phyloP scores from a whole-genome alignment of 2,888 invertebrate species.

The Chymomyza caudatula region DNA sequence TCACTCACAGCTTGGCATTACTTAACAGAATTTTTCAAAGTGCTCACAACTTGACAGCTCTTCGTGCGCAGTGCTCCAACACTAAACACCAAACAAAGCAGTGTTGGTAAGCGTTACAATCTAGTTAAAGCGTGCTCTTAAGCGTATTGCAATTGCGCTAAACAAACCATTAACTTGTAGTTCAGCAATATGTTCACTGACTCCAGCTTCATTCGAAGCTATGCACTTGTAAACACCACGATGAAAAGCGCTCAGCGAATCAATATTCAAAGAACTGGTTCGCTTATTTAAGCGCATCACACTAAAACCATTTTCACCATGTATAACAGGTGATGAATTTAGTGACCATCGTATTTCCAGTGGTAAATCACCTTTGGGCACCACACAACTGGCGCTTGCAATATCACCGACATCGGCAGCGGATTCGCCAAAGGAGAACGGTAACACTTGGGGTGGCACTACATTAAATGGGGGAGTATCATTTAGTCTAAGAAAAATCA shows the following conservation, averaged over 20 bases:
- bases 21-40: background rate
- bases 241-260: constrained; percentile 83
- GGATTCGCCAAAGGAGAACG: constrained; percentile 78
- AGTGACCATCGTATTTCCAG: constrained; percentile 86
- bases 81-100: constrained; percentile 39
- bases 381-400: constrained; percentile 84
- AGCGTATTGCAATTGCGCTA: constrained; percentile 8
- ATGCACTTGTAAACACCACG: constrained; percentile 88
- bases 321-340: constrained; percentile 79
- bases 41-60: background rate
- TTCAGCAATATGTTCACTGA: constrained; percentile 82
- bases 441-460: constrained; percentile 78
- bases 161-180: constrained; percentile 82
- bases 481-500: constrained; percentile 19
- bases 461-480: constrained; percentile 8
- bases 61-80: constrained; percentile 48
- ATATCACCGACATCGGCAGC: constrained; percentile 84
- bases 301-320: constrained; percentile 78
- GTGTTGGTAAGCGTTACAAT: constrained; percentile 3
- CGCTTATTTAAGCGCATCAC: constrained; percentile 74
- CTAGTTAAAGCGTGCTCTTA: constrained; percentile 35
- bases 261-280: constrained; percentile 79
- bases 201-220: constrained; percentile 85
- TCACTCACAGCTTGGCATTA: constrained; percentile 7
- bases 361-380: constrained; percentile 88